A percentile compares a stretch with the other conserved stretches of the same genome.
phyloP scores from a whole-genome alignment of 2,797 vertebrate species.

The Dromococcyx pavoninus region DNA sequence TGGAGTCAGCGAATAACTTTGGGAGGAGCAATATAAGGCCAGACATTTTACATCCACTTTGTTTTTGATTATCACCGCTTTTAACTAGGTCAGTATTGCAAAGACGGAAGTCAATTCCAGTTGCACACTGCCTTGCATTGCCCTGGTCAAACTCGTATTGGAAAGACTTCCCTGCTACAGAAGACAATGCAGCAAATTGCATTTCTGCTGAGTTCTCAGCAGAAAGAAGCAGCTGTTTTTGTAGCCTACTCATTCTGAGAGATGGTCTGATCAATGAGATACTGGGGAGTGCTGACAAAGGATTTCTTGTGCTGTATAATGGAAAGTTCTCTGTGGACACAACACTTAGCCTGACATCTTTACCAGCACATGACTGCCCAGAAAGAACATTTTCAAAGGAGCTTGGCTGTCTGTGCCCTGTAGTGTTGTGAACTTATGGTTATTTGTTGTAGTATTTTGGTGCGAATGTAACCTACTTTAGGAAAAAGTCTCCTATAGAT shows the following conservation, averaged over 20 bases:
- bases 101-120: neutral
- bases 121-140: neutral
- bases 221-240: neutral
- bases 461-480: neutral
- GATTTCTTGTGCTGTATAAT: neutral
- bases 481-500: neutral
- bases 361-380: neutral
- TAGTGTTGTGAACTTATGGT: neutral
- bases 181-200: neutral
- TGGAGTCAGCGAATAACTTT: neutral
- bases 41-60: neutral
- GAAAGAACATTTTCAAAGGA: neutral
- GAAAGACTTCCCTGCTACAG: neutral
- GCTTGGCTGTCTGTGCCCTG: neutral
- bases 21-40: neutral
- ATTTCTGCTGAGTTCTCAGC: neutral
- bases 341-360: neutral
- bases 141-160: neutral
- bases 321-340: neutral
- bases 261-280: neutral
- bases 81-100: neutral
- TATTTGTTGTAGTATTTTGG: neutral
- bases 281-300: neutral
- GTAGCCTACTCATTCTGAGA: neutral
- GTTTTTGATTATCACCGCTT: neutral